Base-by-base conservation (phyloP, 2,888 invertebrate genomes). In the Augochlorella aurata region DNA sequence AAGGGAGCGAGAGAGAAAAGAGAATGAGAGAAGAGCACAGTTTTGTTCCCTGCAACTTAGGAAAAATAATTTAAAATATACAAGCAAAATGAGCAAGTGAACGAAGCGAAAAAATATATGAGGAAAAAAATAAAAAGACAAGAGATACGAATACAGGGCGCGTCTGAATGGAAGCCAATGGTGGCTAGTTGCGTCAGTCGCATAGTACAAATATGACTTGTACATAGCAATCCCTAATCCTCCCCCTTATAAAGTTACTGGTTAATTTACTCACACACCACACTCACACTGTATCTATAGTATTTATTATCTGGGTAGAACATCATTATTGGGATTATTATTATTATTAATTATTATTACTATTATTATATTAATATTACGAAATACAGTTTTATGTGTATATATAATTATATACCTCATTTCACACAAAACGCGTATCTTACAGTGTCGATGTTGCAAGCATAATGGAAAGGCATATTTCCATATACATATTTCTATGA, bases 261-360 rank as follows among this genome's bases (percentile, higher is more conserved):
- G 90, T 92, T 93, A 91, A 92, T 91, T 93, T 92, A 93, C 92
- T 92, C 91, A 92, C 90, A 91, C 87, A 86, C 91, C 91, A 92
- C 92, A 93, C 92, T 92, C 92, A 92, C 91, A 93, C 91, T 93
- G 93, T 93, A 93, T 92, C 92, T 93, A 93, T 93, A 93, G 93
- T 93, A 93, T 93, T 93, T 93, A 93, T 93, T 93, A 93, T 92
- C 92, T 93, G 93, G 93, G 93, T 93, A 93, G 93, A 92, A 92
- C 89, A 92, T 92, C 92, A 93, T 92, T 93, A 93, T 92, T 93
- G 93, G 93, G 93, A 93, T 93, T 92, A 93, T 92, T 90, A 65
- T 54, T 54, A 92, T 91, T 91, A 92, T 87, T 86, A 81, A 92
- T 92, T 92, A 93, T 91, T 90, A 91, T 89, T 90, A 90, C 82